These are phyloP conservation scores for Melanargia galathea DNA, from an alignment of 2,888 invertebrate species.

Conservation along the genomic window DNA sequence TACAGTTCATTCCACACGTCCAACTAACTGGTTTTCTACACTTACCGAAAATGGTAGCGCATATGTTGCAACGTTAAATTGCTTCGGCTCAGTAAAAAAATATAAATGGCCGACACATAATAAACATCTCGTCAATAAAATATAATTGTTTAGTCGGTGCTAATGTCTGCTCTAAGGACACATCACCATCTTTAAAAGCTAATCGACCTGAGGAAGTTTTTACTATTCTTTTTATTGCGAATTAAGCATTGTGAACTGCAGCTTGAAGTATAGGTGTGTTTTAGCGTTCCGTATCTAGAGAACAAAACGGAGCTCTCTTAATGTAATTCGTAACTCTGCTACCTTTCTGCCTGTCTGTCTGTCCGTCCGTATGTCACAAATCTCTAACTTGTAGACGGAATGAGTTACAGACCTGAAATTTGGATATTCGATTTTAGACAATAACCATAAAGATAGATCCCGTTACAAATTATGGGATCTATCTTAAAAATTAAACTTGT, in stretches of 20 bases:
- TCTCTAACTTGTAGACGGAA: too few relatives aligned
- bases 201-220: conserved; percentile 3
- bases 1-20: background rate
- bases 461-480: too few relatives aligned
- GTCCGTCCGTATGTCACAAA: too few relatives aligned
- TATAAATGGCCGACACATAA: conserved; percentile 4
- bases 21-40: background rate
- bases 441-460: too few relatives aligned
- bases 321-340: too few relatives aligned
- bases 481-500: too few relatives aligned
- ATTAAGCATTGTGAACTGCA: background rate
- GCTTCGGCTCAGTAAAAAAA: background rate
- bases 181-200: conserved; percentile 1
- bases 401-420: too few relatives aligned
- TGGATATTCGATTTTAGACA: too few relatives aligned
- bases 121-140: conserved; percentile 7
- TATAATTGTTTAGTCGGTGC: conserved; percentile 4
- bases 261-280: conserved; percentile 6
- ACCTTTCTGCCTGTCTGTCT: too few relatives aligned
- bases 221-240: background rate
- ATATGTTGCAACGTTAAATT: background rate
- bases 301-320: too few relatives aligned
- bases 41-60: background rate
- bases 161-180: background rate
- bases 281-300: too few relatives aligned